These are phyloP conservation scores for Mungos mungo DNA, from an alignment of 2,113 vertebrate genomes.

Conservation along the genomic window DNA sequence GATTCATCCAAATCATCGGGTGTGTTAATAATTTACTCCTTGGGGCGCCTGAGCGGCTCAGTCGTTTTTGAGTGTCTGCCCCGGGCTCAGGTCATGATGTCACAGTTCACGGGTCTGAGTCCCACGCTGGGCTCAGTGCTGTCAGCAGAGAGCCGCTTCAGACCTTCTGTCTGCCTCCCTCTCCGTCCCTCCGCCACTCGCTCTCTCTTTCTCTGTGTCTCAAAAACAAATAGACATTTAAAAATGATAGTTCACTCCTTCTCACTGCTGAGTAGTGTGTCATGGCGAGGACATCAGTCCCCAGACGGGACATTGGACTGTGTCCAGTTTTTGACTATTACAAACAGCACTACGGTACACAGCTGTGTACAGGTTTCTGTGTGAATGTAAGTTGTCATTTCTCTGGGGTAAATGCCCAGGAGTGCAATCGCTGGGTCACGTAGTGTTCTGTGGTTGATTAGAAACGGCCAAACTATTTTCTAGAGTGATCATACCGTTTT, in stretches of 20 bases:
- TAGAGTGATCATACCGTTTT: background rate
- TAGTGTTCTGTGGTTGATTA: background rate
- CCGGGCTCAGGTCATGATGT: too few relatives aligned
- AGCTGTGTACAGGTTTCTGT: background rate
- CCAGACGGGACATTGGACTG: accelerated
- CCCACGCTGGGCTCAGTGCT: too few relatives aligned
- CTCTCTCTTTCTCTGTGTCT: too few relatives aligned
- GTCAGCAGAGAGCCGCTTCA: too few relatives aligned
- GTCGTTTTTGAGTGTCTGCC: too few relatives aligned
- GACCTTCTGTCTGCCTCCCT: too few relatives aligned
- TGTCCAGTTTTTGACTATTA: background rate
- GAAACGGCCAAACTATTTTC: background rate
- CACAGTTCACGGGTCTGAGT: too few relatives aligned
- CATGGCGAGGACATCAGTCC: background rate
- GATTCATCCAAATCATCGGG: accelerated
- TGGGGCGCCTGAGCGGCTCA: too few relatives aligned
- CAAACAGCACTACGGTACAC: background rate
- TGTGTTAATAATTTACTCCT: accelerated
- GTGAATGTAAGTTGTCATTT: background rate
- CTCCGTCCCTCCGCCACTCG: too few relatives aligned
- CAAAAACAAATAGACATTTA: too few relatives aligned
- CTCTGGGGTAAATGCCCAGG: background rate
- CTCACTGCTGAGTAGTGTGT: background rate
- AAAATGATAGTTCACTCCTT: too few relatives aligned
- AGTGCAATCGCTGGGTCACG: background rate